A percentile compares a stretch with the other conserved stretches of the same genome.
Evolutionary conservation across 1,140 invertebrate genomes (phyloP).

Genomic region (Geopemphigus sp.): DNA sequence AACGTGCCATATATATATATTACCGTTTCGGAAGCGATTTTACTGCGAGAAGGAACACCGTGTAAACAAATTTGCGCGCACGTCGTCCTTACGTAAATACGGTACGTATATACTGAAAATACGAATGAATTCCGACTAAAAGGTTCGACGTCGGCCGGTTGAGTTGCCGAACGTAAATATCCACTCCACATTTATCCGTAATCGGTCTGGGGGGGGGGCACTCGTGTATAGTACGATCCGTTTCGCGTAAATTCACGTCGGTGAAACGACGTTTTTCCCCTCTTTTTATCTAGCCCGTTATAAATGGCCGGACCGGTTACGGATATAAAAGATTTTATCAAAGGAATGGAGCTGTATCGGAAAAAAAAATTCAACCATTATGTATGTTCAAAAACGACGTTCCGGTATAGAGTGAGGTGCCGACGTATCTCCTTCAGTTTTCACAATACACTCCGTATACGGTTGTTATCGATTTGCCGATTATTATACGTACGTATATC

Average conservation of each 20-base stretch:
- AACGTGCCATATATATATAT: no score
- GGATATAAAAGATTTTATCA: slow-evolving; percentile 5
- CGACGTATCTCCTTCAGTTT: neutral
- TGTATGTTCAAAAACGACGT: neutral
- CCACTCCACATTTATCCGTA: neutral
- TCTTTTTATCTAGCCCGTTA: slow-evolving; percentile 7
- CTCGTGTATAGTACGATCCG: neutral
- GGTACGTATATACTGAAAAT: neutral
- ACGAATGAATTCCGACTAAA: neutral
- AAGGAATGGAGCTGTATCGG: neutral
- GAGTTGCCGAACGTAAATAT: neutral
- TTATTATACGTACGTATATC: neutral
- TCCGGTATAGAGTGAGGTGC: neutral
- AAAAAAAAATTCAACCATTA: slow-evolving; percentile 4
- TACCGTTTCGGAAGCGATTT: no score
- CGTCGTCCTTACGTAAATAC: neutral
- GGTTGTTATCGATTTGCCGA: neutral
- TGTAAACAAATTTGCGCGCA: neutral
- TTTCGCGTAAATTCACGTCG: slow-evolving; percentile 16
- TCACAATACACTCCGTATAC: neutral
- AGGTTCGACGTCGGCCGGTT: neutral
- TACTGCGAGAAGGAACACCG: neutral
- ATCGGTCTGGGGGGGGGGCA: slow-evolving; percentile 8
- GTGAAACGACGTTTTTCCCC: slow-evolving; percentile 1
- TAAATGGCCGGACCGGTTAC: slow-evolving; percentile 2